Percentiles rank a stretch among this genome's conserved stretches.
phyloP scores from a whole-genome alignment of 2,888 invertebrate genomes.

The Conchocele bisecta region DNA sequence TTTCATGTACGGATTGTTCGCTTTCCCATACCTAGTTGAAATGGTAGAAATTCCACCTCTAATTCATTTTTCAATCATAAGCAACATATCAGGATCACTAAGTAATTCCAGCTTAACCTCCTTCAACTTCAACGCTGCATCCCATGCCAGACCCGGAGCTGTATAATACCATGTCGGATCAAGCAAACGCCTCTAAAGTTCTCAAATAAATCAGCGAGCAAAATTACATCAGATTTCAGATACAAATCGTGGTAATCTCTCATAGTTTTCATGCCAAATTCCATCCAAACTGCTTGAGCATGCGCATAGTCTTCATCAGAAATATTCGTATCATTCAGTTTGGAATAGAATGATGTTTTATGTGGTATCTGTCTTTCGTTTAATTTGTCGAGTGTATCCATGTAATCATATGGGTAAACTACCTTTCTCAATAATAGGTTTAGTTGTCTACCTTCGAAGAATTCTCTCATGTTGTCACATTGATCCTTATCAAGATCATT shows the following conservation, averaged over 20 bases:
- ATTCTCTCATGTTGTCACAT: background rate
- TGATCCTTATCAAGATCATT: slow-evolving; percentile 8
- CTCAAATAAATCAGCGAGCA: slow-evolving; percentile 70
- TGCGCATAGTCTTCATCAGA: slow-evolving; percentile 8
- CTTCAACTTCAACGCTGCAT: slow-evolving; percentile 67
- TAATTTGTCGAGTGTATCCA: background rate
- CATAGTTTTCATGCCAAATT: slow-evolving; percentile 8
- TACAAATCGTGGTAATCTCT: too few species aligned
- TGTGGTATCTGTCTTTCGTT: background rate
- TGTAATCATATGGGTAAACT: slow-evolving; percentile 1
- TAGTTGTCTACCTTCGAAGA: too few species aligned
- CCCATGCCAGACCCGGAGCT: slow-evolving; percentile 19
- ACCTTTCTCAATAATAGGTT: background rate
- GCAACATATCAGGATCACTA: slow-evolving; percentile 65
- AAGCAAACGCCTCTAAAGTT: slow-evolving; percentile 51
- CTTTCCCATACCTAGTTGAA: slow-evolving; percentile 55
- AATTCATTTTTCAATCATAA: slow-evolving; percentile 58
- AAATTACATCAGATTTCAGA: slow-evolving; percentile 67
- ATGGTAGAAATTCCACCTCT: slow-evolving; percentile 54
- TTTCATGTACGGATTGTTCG: slow-evolving; percentile 25
- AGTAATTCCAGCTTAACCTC: slow-evolving; percentile 67
- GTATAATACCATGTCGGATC: slow-evolving; percentile 26
- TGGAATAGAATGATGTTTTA: slow-evolving; percentile 5
- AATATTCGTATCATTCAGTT: slow-evolving; percentile 7
- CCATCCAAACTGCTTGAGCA: slow-evolving; percentile 20